A percentile compares a stretch with the other conserved stretches of the same genome.
phyloP scores from a whole-genome alignment of 2,888 invertebrate species.

The Erannis defoliaria region DNA sequence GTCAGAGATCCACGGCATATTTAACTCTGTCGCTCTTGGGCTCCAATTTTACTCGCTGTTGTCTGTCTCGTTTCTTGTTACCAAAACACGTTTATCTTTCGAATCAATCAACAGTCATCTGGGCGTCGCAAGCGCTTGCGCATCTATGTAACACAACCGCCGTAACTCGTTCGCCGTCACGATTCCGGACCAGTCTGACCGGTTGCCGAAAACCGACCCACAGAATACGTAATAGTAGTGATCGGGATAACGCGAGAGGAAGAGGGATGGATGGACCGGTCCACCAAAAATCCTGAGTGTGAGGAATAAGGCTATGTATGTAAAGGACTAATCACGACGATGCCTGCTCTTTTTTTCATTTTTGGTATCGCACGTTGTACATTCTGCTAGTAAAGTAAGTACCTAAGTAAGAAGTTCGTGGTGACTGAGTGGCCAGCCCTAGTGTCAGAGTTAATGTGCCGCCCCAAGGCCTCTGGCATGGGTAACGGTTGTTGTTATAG shows the following conservation, averaged over 20 bases:
- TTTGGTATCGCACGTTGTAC: too few species aligned
- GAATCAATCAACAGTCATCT: conserved; percentile 4
- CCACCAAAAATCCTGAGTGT: conserved; percentile 9
- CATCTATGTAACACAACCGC: conserved; percentile 1
- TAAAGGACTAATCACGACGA: neutral
- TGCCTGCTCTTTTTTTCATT: too few species aligned
- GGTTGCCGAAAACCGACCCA: conserved; percentile 37
- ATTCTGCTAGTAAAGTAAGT: too few species aligned
- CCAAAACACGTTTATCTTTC: neutral
- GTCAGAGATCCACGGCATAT: too few species aligned
- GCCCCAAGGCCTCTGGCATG: too few species aligned
- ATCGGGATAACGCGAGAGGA: conserved; percentile 36
- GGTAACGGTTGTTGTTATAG: too few species aligned
- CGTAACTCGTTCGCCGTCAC: conserved; percentile 1
- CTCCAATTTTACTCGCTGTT: too few species aligned
- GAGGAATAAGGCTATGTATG: neutral
- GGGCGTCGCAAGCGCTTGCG: conserved; percentile 3
- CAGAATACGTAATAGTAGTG: neutral
- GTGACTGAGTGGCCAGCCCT: too few species aligned
- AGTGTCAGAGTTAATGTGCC: too few species aligned
- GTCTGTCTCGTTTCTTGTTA: too few species aligned
- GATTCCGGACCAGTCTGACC: conserved; percentile 34
- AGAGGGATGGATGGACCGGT: conserved; percentile 30
- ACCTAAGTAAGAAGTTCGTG: too few species aligned
- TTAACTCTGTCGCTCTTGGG: too few species aligned